Evolutionary conservation across 2,113 vertebrate genomes (phyloP), one percentile per base, ranked within the genome.

Genomic region (Ranitomeya variabilis): DNA sequence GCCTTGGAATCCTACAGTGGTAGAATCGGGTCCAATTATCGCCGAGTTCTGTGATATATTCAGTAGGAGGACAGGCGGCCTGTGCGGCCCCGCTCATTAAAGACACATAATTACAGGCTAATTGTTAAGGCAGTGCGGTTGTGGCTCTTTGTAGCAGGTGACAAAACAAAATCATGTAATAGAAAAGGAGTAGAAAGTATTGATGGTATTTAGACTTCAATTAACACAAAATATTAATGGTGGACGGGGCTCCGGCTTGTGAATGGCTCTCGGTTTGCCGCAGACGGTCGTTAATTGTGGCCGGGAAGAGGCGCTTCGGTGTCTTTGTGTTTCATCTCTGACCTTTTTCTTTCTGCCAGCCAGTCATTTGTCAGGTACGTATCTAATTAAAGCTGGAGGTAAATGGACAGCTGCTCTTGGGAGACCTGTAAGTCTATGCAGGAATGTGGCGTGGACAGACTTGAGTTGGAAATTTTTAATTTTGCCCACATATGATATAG

Each of bases 1-100:
- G 91, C 93, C 91, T 93, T 97, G 93, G 96, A 99, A 98, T 99
- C 94, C 95, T 88, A 93, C 91, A 91, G 92, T 92, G 92, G 93
- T 95, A 77, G 91, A 94, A 92, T 94, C 91, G 90, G 87, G 93
- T 94, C 96, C 96, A 97, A 97, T 99, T 98, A 99, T 94, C 92
- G 92, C 90, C 89, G 90, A 57, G 92, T 94, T 95, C 94, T 95
- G 94, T 95, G 93, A 91, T 89, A 92, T 94, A 94, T 97, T 97
- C 95, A 96, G 95, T 94, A 94, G 93, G 93, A 92, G 93, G 94
- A 93, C 94, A 94, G 92, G 92, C 90, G 45, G 90, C 91, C 94
- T 94, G 93, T 92, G 94, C 91, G 91, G 89, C 91, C 94, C 91
- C 12, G 93, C 93, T 97, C 96, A 96, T 98, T 97, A 98, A 94